A percentile compares a stretch with the other conserved stretches of the same genome.
phyloP scores from a whole-genome alignment of 2,888 invertebrate genomes.

The Coenonympha glycerion region DNA sequence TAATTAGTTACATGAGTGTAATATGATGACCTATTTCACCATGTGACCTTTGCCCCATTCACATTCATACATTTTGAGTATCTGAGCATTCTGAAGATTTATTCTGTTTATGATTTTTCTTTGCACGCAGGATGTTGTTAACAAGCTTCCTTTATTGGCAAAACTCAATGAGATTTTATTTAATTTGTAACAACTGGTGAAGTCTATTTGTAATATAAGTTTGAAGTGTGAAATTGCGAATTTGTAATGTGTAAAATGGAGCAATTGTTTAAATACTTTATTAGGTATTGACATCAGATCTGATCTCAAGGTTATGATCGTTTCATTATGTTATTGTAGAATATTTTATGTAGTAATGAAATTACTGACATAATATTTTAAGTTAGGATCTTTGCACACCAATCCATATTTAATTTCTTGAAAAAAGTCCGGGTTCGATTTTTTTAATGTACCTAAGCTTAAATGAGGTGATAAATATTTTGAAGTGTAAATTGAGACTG shows the following conservation, averaged over 20 bases:
- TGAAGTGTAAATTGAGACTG: too few species aligned
- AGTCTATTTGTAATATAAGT: not conserved
- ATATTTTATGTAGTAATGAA: too few species aligned
- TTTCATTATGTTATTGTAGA: not conserved
- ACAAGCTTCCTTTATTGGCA: not conserved
- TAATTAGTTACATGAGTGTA: too few species aligned
- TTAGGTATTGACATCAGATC: not conserved
- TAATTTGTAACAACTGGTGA: not conserved
- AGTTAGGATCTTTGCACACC: not conserved
- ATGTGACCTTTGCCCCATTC: too few species aligned
- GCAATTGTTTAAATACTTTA: constrained; percentile 1
- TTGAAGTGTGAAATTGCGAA: not conserved
- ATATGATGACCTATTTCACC: too few species aligned
- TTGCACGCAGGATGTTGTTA: not conserved
- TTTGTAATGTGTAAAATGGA: not conserved
- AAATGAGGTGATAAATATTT: too few species aligned
- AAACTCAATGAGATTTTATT: not conserved
- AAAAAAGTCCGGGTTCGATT: too few species aligned
- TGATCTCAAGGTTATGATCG: not conserved
- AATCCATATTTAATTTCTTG: too few species aligned
- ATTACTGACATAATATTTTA: too few species aligned
- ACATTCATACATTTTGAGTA: too few species aligned
- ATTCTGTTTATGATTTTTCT: not conserved
- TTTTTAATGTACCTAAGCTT: too few species aligned
- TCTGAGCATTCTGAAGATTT: too few species aligned